Evolutionary conservation across 2,888 invertebrate genomes (phyloP).

Genomic region (Acanthacorydalis orientalis): DNA sequence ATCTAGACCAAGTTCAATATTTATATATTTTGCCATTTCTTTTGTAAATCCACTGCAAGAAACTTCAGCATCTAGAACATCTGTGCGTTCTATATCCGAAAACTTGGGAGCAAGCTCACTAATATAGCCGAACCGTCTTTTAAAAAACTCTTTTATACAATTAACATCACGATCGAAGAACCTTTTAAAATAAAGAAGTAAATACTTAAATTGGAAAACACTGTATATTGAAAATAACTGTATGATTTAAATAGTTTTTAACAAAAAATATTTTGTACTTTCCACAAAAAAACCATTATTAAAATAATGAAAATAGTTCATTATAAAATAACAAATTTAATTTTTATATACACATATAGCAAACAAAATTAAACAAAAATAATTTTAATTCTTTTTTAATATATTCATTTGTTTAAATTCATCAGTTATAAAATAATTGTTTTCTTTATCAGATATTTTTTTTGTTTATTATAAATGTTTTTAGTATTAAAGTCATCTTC

Average conservation of each 20-base stretch:
- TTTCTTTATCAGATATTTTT: too few relatives aligned
- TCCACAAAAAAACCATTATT: too few relatives aligned
- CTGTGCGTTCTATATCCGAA: conserved; percentile 56
- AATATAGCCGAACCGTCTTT: conserved; percentile 75
- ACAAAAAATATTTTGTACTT: too few relatives aligned
- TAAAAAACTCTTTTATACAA: conserved; percentile 83
- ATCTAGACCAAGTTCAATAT: conserved; percentile 18
- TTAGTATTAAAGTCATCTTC: too few relatives aligned
- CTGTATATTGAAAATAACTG: background rate
- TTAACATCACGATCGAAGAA: conserved; percentile 92
- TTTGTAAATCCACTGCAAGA: conserved; percentile 80
- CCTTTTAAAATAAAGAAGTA: conserved; percentile 25
- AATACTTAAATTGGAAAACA: background rate
- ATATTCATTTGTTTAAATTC: too few relatives aligned
- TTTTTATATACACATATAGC: too few relatives aligned
- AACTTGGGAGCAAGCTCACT: conserved; percentile 67
- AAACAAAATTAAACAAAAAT: too few relatives aligned
- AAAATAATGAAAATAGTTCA: too few relatives aligned
- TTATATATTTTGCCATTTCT: conserved; percentile 31
- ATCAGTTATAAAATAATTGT: too few relatives aligned
- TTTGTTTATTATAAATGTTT: too few relatives aligned
- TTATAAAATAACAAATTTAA: too few relatives aligned
- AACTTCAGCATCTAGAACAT: conserved; percentile 73
- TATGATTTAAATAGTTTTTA: background rate
- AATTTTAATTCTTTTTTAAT: too few relatives aligned